Evolutionary conservation across 2,888 invertebrate species (phyloP).

Genomic region (Nysson spinosus): DNA sequence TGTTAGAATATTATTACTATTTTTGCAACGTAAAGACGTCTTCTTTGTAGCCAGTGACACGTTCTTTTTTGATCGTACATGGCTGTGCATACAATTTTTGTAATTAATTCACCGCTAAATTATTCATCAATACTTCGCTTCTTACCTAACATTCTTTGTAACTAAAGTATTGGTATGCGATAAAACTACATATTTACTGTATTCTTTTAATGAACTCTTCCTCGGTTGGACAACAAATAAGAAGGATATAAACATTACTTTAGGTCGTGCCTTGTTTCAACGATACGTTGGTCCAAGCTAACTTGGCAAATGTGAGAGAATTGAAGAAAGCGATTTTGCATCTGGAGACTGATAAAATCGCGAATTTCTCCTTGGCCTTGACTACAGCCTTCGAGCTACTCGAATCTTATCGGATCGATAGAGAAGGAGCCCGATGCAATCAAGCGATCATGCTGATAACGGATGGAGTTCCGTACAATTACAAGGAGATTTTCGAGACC

Average conservation of each 20-base stretch:
- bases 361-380: conserved; percentile 94
- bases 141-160: no score
- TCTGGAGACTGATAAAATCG: conserved; percentile 91
- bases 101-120: no score
- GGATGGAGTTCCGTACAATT: conserved; percentile 98
- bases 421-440: conserved; percentile 85
- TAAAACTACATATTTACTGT: no score
- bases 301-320: conserved; percentile 89
- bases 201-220: no score
- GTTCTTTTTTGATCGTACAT: no score
- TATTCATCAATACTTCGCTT: no score
- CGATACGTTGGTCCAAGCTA: conserved; percentile 93
- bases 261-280: conserved; percentile 90
- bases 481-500: conserved; percentile 92
- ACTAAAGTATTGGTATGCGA: no score
- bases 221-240: no score
- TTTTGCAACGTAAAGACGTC: no score
- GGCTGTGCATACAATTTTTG: no score
- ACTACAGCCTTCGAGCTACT: conserved; percentile 93
- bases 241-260: neutral
- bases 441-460: conserved; percentile 99
- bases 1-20: no score
- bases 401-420: conserved; percentile 81
- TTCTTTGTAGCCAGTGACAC: no score
- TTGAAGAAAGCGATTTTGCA: conserved; percentile 88